Percentiles rank a stretch among this genome's conserved stretches.
phyloP scores from a whole-genome alignment of 2,888 invertebrate species.

The Liodrosophila aerea region DNA sequence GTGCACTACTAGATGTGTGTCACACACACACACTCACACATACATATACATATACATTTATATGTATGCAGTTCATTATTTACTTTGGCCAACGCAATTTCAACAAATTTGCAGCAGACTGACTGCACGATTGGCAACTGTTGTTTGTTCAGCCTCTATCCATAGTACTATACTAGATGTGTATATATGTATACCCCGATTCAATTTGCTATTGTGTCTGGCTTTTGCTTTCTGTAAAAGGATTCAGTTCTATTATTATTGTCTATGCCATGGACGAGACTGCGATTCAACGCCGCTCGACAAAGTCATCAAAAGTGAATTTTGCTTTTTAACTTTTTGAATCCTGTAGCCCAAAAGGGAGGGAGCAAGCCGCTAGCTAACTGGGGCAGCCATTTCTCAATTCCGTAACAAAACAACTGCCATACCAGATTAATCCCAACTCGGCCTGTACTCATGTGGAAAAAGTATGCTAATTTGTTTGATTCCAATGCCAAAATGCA shows the following conservation, averaged over 20 bases:
- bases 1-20: slow-evolving; percentile 48
- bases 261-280: slow-evolving; percentile 28
- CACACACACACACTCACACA: slow-evolving; percentile 25
- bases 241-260: slow-evolving; percentile 53
- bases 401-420: slow-evolving; percentile 19
- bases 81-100: slow-evolving; percentile 72
- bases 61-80: slow-evolving; percentile 53
- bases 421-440: slow-evolving; percentile 67
- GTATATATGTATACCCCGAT: slow-evolving; percentile 43
- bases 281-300: slow-evolving; percentile 53
- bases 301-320: slow-evolving; percentile 80
- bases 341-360: slow-evolving; percentile 38
- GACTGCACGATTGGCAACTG: slow-evolving; percentile 62
- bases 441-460: slow-evolving; percentile 68
- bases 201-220: slow-evolving; percentile 40
- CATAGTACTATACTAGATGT: slow-evolving; percentile 49
- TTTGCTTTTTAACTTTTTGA: slow-evolving; percentile 80
- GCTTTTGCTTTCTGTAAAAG: slow-evolving; percentile 53
- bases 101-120: slow-evolving; percentile 51
- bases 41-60: background rate
- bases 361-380: background rate
- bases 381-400: slow-evolving; percentile 46
- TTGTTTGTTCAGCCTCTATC: slow-evolving; percentile 71
- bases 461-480: slow-evolving; percentile 75
- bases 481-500: slow-evolving; percentile 43